Percentiles rank a stretch among this genome's conserved stretches.
These are phyloP conservation scores for Aphidius gifuensis DNA, from an alignment of 1,140 invertebrate genomes.

Conservation along the genomic window DNA sequence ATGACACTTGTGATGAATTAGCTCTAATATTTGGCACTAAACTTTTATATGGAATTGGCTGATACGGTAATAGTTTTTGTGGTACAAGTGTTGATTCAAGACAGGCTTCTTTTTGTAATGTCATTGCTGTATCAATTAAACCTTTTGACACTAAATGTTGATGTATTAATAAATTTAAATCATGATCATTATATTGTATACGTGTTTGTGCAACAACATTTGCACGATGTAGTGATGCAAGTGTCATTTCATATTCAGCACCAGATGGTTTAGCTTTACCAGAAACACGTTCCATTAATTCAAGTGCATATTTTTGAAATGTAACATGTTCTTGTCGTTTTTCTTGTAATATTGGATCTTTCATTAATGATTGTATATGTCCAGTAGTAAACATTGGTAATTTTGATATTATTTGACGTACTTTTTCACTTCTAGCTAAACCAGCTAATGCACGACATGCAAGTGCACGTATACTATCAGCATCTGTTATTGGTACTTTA, in stretches of 20 bases:
- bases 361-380: slow-evolving; percentile 90
- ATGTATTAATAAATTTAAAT: slow-evolving; percentile 88
- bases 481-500: slow-evolving; percentile 94
- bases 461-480: slow-evolving; percentile 87
- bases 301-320: slow-evolving; percentile 93
- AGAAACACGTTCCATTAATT: slow-evolving; percentile 86
- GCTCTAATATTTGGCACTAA: slow-evolving; percentile 34
- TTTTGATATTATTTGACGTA: slow-evolving; percentile 93
- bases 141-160: slow-evolving; percentile 82
- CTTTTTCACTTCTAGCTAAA: slow-evolving; percentile 84
- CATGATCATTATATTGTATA: slow-evolving; percentile 90
- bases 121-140: slow-evolving; percentile 66
- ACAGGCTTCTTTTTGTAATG: slow-evolving; percentile 75
- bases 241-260: slow-evolving; percentile 76
- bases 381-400: slow-evolving; percentile 91
- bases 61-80: slow-evolving; percentile 54
- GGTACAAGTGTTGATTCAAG: slow-evolving; percentile 50
- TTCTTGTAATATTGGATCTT: slow-evolving; percentile 94
- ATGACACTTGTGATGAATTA: too few species aligned
- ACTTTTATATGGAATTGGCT: slow-evolving; percentile 61
- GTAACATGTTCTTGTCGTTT: slow-evolving; percentile 91
- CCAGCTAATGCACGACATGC: slow-evolving; percentile 91
- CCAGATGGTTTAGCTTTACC: slow-evolving; percentile 84
- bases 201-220: slow-evolving; percentile 94
- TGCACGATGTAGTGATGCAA: slow-evolving; percentile 80